phyloP scores from a whole-genome alignment of 2,113 vertebrate genomes.

The Tachycineta bicolor region DNA sequence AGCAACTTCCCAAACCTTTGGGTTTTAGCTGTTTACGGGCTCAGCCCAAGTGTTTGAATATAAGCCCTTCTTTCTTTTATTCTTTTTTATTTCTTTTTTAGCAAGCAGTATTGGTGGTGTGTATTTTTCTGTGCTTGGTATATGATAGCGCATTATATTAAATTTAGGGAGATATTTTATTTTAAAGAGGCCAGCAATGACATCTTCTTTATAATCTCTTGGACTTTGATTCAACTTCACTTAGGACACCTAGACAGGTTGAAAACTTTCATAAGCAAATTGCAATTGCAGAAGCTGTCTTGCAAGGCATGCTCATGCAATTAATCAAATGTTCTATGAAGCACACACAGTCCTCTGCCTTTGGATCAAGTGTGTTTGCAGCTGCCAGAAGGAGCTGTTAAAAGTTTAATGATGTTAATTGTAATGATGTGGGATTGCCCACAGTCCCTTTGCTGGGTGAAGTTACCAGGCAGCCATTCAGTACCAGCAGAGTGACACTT shows the following conservation, averaged over 20 bases:
- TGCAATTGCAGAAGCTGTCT: not conserved
- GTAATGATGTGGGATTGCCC: not conserved
- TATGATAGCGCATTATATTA: not conserved
- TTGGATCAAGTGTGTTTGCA: not conserved
- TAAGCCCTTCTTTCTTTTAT: not conserved
- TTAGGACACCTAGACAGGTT: not conserved
- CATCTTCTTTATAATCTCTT: not conserved
- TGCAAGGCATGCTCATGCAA: not conserved
- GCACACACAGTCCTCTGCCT: not conserved
- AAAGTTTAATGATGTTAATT: not conserved
- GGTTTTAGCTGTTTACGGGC: not conserved
- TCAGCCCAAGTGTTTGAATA: not conserved
- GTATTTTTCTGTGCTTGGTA: not conserved
- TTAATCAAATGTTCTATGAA: not conserved
- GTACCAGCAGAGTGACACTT: not conserved
- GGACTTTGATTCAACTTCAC: not conserved
- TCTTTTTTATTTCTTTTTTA: not conserved
- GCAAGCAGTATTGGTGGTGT: not conserved
- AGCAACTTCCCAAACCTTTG: not conserved
- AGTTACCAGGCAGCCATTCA: not conserved
- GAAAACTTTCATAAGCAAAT: not conserved
- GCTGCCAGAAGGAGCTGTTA: not conserved
- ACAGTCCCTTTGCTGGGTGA: not conserved
- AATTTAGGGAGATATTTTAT: not conserved
- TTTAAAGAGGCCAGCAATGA: not conserved